Base-by-base conservation (phyloP, 2,113 vertebrate species). In the Stigmatopora argus region DNA sequence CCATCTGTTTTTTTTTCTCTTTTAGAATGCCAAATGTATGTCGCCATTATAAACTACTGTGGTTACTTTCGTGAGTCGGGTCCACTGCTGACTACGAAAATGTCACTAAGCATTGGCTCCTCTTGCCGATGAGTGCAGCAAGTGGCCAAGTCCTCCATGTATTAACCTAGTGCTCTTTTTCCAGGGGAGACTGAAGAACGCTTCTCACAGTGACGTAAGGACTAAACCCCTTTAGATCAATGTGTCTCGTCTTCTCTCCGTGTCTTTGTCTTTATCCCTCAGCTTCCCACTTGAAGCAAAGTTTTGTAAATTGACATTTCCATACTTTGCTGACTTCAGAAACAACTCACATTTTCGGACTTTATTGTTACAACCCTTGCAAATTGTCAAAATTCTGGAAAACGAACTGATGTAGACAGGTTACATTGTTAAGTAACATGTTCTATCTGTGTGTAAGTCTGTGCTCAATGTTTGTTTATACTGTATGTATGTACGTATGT, bases 121-220 rank as follows among this genome's bases (percentile, higher is more conserved):
- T 58, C 18, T 52, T 55, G 48, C 59, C 71, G 69, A 10, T 72
- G 63, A 62, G 4, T 74, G 66, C 73, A 62, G 75, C 51, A 62
- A 72, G 60, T 71, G 73, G 80, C 78, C 67, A 71, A 31, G 74
- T 75, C 80, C 74, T 85, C 83, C 66, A 77, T 79, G 72, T 90
- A 88, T 91, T 90, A 89, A 90, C 87, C 86, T 73, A 86, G 63
- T 92, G 84, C 84, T 93, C 83, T 93, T 84, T 93, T 93, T 90
- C 85, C 90, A 92, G 92, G 92, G 92, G 87, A 93, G 90, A 85
- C 89, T 93, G 92, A 93, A 93, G 91, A 91, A 75, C 90, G 92
- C 91, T 86, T 93, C 91, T 92, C 92, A 92, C 92, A 93, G 89
- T 88, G 92, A 93, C 91, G 92, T 93, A 93, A 93, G 92, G 85